Evolutionary conservation across 2,113 vertebrate genomes (phyloP), one percentile per base, ranked within the genome.

Genomic region (Cyprinodon tularosa): DNA sequence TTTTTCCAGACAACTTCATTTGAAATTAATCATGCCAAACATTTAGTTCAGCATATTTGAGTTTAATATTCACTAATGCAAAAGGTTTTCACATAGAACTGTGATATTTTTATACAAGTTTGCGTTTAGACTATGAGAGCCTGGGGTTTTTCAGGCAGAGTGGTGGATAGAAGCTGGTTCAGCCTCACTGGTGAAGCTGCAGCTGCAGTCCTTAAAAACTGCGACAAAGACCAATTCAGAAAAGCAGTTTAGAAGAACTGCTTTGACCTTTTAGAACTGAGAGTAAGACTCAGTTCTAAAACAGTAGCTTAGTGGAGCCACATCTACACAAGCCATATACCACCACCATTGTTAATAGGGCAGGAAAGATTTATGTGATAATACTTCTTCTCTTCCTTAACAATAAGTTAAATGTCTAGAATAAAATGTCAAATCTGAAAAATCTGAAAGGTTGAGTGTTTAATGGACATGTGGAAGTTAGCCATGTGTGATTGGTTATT

Each of bases 231-330:
- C 3, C 45, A 39, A 48, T 62, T 36, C 42, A 66, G 42, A 15
- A 69, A 3, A 70, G 62, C 36, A 3, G 2, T 74, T 71, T 66
- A 70, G 44, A 84, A 14, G 11, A 70, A 69, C 68, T 17, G 42
- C 4, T 72, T 40, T 77, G 66, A 75, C 78, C 75, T 67, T 85
- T 82, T 77, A 66, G 76, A 81, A 68, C 22, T 40, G 10, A 86
- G 38, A 59, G 3, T 20, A 42, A 63, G 57, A 57, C 29, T 73
- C 37, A 37, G 50, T 38, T 37, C 17, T 66, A 37, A 72, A 77
- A n/a, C 8, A 68, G 17, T 45, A 36, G 6, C 36, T 12, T 64
- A 61, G 63, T 65, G 14, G 17, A 50, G 59, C 59, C 39, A 17
- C 5, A 17, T 53, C 53, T 12, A 62, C 53, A 59, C 29, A 14